A percentile compares a stretch with the other conserved stretches of the same genome.
Conservation (phyloP, 1,140 invertebrate species). For the Neodiprion fabricii region DNA sequence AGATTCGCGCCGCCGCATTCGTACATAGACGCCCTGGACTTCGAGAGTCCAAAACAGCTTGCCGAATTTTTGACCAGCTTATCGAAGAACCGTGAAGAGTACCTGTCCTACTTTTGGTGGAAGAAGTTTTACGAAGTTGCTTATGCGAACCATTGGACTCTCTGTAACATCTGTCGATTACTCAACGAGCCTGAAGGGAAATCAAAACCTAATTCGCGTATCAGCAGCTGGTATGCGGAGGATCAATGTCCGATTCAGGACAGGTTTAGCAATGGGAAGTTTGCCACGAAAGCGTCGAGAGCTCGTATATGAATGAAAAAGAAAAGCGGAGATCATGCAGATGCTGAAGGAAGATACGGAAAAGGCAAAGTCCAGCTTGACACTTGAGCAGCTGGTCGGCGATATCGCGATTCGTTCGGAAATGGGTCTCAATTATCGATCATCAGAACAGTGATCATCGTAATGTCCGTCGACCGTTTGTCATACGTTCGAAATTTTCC, state of each 20-base stretch:
- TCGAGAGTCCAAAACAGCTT: conserved; percentile 58
- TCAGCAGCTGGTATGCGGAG: conserved; percentile 40
- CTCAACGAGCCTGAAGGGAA: conserved; percentile 29
- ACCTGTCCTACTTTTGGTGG: conserved; percentile 65
- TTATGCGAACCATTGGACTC: neutral
- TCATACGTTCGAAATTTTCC: too few species aligned
- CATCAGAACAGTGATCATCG: too few species aligned
- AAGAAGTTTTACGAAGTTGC: conserved; percentile 51
- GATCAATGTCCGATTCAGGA: conserved; percentile 39
- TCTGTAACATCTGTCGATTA: conserved; percentile 42
- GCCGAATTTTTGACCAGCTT: conserved; percentile 62
- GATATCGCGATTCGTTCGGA: too few species aligned
- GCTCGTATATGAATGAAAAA: too few species aligned
- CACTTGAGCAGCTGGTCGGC: too few species aligned
- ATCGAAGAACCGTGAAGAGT: conserved; percentile 51
- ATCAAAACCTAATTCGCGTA: conserved; percentile 24
- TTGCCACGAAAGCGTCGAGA: conserved; percentile 14
- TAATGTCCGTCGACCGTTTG: too few species aligned
- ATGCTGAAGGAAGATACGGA: too few species aligned
- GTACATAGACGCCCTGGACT: conserved; percentile 68
- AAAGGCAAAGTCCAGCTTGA: too few species aligned
- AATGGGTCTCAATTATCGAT: too few species aligned
- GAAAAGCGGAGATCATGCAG: too few species aligned
- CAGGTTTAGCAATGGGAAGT: conserved; percentile 18
- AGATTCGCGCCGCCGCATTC: conserved; percentile 64